Conservation (phyloP, 1,140 invertebrate genomes). For the Aculops lycopersici region DNA sequence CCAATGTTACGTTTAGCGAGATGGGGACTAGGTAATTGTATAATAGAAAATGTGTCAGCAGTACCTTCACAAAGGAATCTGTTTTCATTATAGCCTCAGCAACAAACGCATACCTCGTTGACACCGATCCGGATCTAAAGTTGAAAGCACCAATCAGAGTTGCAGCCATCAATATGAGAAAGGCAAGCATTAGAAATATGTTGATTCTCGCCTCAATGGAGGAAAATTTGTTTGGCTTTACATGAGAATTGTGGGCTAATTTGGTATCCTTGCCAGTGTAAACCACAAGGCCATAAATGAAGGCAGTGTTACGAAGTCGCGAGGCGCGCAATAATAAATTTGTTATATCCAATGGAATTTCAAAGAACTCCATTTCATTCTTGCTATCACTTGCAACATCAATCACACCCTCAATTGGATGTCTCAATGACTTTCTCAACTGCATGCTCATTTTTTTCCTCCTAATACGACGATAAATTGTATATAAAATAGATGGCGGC, state of each 20-base stretch:
- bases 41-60: constrained; percentile 75
- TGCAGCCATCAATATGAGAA: constrained; percentile 1
- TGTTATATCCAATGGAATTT: constrained; percentile 55
- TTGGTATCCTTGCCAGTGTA: constrained; percentile 54
- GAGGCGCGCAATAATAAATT: constrained; percentile 77
- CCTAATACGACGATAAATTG: neutral
- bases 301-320: constrained; percentile 66
- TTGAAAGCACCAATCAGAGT: neutral
- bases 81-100: neutral
- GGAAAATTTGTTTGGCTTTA: constrained; percentile 8
- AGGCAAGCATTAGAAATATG: constrained; percentile 3
- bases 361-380: constrained; percentile 13
- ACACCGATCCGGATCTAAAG: no score
- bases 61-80: constrained; percentile 12
- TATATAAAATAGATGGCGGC: neutral
- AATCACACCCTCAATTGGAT: neutral
- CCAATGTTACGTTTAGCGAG: constrained; percentile 78
- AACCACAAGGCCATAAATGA: constrained; percentile 76
- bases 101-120: neutral
- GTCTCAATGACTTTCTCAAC: neutral
- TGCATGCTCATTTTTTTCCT: neutral
- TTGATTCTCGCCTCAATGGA: constrained; percentile 4
- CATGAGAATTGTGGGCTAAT: constrained; percentile 17
- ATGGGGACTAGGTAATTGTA: constrained; percentile 84
- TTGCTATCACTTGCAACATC: neutral